These are phyloP conservation scores for Macrocentrus cingulum DNA, from an alignment of 1,140 invertebrate species.

Conservation along the genomic window DNA sequence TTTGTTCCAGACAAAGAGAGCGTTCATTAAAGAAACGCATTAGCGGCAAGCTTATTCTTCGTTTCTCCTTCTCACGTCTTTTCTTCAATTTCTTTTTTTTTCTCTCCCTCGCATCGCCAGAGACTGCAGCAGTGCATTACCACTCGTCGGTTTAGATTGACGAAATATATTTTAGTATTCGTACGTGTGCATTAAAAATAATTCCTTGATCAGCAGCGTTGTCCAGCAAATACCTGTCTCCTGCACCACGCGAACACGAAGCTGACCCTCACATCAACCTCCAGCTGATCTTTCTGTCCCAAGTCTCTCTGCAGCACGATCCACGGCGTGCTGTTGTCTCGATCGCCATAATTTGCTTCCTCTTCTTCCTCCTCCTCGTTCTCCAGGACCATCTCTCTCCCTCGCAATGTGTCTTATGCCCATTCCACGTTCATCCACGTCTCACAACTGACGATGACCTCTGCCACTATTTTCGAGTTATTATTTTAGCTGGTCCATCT, in stretches of 20 bases:
- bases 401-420: not conserved
- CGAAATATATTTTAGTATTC: no score
- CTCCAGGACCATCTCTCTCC: not conserved
- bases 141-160: no score
- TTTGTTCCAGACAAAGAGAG: constrained; percentile 50
- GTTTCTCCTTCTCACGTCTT: constrained; percentile 13
- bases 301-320: constrained; percentile 30
- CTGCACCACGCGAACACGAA: constrained; percentile 11
- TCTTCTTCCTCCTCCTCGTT: constrained; percentile 17
- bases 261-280: constrained; percentile 27
- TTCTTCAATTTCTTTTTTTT: constrained; percentile 13
- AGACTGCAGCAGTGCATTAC: constrained; percentile 10
- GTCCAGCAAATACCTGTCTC: no score
- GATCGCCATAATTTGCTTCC: constrained; percentile 34
- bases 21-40: constrained; percentile 52
- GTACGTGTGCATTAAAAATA: no score
- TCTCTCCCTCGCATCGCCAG: not conserved
- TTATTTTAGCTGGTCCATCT: constrained; percentile 30
- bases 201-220: no score
- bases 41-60: constrained; percentile 40
- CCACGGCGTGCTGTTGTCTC: constrained; percentile 33
- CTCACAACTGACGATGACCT: constrained; percentile 24
- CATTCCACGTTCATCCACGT: constrained; percentile 19
- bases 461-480: constrained; percentile 29
- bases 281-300: constrained; percentile 22